These are phyloP conservation scores for Ephestia elutella DNA, from an alignment of 1,140 invertebrate species.

Conservation along the genomic window DNA sequence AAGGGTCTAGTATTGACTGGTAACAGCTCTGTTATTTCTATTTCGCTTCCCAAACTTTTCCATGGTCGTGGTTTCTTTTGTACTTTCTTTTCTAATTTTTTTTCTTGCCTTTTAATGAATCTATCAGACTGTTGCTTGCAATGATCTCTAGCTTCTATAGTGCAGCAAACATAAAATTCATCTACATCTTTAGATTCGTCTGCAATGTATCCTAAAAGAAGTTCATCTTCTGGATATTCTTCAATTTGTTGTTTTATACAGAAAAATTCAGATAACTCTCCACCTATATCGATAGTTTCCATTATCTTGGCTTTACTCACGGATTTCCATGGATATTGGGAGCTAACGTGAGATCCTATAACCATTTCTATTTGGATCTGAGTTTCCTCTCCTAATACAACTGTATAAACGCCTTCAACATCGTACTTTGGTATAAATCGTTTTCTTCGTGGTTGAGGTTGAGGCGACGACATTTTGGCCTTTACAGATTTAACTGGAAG, in stretches of 20 bases:
- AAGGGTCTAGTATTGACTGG: slow-evolving; percentile 74
- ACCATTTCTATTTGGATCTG: slow-evolving; percentile 71
- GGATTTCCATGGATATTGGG: slow-evolving; percentile 83
- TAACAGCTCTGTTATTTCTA: slow-evolving; percentile 75
- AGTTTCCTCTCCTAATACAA: slow-evolving; percentile 60
- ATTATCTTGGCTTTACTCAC: slow-evolving; percentile 77
- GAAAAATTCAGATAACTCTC: slow-evolving; percentile 76
- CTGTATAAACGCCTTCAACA: slow-evolving; percentile 57
- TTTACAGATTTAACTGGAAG: slow-evolving; percentile 26
- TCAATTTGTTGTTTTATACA: slow-evolving; percentile 71
- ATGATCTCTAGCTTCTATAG: slow-evolving; percentile 74
- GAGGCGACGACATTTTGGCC: slow-evolving; percentile 32
- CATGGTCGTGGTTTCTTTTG: slow-evolving; percentile 77
- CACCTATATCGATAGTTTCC: slow-evolving; percentile 73
- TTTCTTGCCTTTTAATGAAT: slow-evolving; percentile 71
- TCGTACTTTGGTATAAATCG: slow-evolving; percentile 65
- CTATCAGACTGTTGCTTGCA: slow-evolving; percentile 75
- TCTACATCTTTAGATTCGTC: slow-evolving; percentile 76
- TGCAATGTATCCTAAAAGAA: slow-evolving; percentile 82
- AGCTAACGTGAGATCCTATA: slow-evolving; percentile 77
- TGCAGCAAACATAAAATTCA: slow-evolving; percentile 83
- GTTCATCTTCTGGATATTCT: slow-evolving; percentile 70
- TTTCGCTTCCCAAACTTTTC: slow-evolving; percentile 78
- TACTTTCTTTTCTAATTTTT: slow-evolving; percentile 77
- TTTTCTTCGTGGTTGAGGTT: slow-evolving; percentile 50